Percentiles rank a stretch among this genome's conserved stretches.
Evolutionary conservation across 2,113 vertebrate genomes (phyloP).

Genomic region (Petromus typicus): DNA sequence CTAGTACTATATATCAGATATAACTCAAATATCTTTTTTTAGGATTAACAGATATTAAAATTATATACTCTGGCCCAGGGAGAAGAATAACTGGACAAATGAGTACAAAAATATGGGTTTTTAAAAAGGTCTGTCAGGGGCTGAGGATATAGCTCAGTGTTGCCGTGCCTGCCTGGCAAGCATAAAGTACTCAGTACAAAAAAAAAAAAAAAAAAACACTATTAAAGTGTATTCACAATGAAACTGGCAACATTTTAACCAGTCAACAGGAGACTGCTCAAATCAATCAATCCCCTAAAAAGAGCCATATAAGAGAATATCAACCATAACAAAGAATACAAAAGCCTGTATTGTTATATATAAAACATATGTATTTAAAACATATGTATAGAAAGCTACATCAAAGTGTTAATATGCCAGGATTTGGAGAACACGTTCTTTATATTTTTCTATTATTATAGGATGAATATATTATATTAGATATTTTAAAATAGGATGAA

Average conservation of each 20-base stretch:
- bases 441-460: not conserved
- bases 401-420: not conserved
- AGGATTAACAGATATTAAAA: not conserved
- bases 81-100: not conserved
- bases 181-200: no score
- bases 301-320: not conserved
- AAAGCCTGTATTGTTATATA: not conserved
- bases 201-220: no score
- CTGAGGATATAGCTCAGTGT: no score
- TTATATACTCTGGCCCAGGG: not conserved
- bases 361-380: no score
- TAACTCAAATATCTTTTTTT: slow-evolving; percentile 14
- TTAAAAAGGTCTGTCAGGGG: not conserved
- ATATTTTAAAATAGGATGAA: not conserved
- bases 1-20: not conserved
- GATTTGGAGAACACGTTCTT: not conserved
- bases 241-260: not conserved
- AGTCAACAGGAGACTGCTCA: not conserved
- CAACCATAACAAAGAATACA: not conserved
- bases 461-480: not conserved
- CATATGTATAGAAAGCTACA: not conserved
- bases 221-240: not conserved
- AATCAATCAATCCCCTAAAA: not conserved
- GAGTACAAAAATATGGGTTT: not conserved
- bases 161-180: no score